Conservation (phyloP, 2,113 vertebrate genomes). For the Melanotaenia duboulayi region DNA sequence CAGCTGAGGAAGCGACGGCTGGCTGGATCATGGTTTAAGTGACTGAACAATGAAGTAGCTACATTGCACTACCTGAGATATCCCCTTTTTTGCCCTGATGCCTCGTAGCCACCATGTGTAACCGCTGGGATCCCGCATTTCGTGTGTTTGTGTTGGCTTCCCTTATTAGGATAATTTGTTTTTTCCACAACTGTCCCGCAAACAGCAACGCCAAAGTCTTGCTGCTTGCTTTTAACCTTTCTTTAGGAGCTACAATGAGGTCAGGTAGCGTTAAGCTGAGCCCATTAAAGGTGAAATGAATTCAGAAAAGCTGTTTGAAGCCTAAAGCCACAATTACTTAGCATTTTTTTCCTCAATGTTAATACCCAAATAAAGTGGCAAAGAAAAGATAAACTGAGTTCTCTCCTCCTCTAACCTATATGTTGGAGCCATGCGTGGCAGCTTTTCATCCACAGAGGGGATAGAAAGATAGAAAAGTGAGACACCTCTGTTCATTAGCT, state of each 20-base stretch:
- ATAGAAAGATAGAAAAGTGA: constrained; percentile 43
- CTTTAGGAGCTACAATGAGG: constrained; percentile 37
- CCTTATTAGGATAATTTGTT: constrained; percentile 2
- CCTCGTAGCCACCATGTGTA: constrained; percentile 12
- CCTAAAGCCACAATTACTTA: constrained; percentile 38
- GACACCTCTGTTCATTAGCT: constrained; percentile 71
- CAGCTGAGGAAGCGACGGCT: constrained; percentile 26
- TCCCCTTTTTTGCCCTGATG: constrained; percentile 11
- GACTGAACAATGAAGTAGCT: constrained; percentile 70
- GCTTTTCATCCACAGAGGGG: constrained; percentile 49
- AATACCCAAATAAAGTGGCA: constrained; percentile 50
- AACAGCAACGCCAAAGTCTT: constrained; percentile 33
- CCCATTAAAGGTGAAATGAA: constrained; percentile 45
- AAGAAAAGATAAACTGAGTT: constrained; percentile 39
- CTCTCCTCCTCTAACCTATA: constrained; percentile 60
- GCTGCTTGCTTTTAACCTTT: constrained; percentile 18
- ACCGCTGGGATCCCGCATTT: background rate
- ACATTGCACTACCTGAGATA: constrained; percentile 67
- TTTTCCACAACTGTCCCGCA: background rate
- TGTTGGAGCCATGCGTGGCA: constrained; percentile 48
- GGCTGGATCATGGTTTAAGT: constrained; percentile 41
- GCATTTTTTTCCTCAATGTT: constrained; percentile 36
- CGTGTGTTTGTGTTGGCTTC: constrained; percentile 9
- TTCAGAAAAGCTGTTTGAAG: constrained; percentile 56
- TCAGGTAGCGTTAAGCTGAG: constrained; percentile 50